Base-by-base conservation (phyloP, 2,113 vertebrate species). In the Tiliqua scincoides region DNA sequence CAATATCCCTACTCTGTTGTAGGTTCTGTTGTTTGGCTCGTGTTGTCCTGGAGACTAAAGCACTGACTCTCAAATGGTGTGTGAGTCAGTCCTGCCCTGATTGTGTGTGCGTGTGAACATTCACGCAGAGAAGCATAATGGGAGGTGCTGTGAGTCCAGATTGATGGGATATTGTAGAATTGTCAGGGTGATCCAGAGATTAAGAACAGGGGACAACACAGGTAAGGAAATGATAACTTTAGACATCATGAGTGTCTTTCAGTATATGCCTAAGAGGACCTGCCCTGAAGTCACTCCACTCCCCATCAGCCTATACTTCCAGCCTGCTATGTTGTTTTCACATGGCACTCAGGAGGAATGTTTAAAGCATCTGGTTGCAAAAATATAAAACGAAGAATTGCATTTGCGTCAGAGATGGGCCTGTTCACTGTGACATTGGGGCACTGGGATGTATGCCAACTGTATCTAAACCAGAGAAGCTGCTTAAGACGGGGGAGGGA, bases 371-470 rank as follows among this genome's bases (percentile, higher is more conserved):
- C 89, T 93, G 91, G 92, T 88, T 90, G 94, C 88, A 88, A 82
- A 91, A 93, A 91, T 91, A 90, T 88, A 86, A 93, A 91, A 93
- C 87, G 86, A 93, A 94, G 88, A 88, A 89, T 61, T 59, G 27
- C 54, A 94, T 94, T 91, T 95, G 88, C 90, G 89, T 95, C 93
- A 95, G 91, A 91, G 82, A 87, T 86, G 87, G 92, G 90, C 89
- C 62, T 72, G 88, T 67, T 87, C 89, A 91, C 88, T 68, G 4
- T 73, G 91, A 83, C 81, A 87, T 0, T 0, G 84, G 0, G 65
- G 83, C 71, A 8, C 37, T 12, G 75, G 93, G 86, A 89, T 27
- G 27, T 0, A 17, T 89, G 93, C 92, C 93, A 92, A 86, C 0
- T 0, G 70, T 90, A 52, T 20, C 52, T 74, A 32, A 43, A 71